Evolutionary conservation across 2,888 invertebrate species (phyloP).

Genomic region (Drosophila ochracea): DNA sequence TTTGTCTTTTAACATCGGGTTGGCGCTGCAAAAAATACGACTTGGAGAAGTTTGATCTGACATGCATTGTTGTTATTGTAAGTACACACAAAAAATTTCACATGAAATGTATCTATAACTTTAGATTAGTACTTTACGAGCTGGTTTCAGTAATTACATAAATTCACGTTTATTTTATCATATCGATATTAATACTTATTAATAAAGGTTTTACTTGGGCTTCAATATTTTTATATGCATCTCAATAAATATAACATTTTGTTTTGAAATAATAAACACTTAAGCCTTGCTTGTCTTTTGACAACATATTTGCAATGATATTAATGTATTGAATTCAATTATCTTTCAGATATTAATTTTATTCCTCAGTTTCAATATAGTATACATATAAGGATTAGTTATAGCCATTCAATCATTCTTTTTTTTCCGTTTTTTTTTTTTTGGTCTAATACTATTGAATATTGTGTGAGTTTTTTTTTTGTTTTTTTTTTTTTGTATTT

Average conservation of each 20-base stretch:
- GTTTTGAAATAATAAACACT: slow-evolving; percentile 15
- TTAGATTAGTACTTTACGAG: slow-evolving; percentile 18
- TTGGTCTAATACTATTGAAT: not conserved
- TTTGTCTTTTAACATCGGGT: not conserved
- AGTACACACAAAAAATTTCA: slow-evolving; percentile 37
- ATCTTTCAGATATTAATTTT: not conserved
- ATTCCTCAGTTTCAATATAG: slow-evolving; percentile 4
- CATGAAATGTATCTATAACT: slow-evolving; percentile 22
- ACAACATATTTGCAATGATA: not conserved
- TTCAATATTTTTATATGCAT: not conserved
- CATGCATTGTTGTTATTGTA: slow-evolving; percentile 12
- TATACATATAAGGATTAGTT: slow-evolving; percentile 4
- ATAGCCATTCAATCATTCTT: not conserved
- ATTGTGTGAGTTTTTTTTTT: not conserved
- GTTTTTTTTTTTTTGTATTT: not conserved
- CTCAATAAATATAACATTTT: slow-evolving; percentile 8
- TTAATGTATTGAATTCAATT: not conserved
- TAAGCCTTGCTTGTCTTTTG: slow-evolving; percentile 11
- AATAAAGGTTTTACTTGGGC: slow-evolving; percentile 12
- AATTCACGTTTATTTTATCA: slow-evolving; percentile 38
- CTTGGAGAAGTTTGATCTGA: not conserved
- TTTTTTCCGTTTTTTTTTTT: not conserved
- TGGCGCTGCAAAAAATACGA: not conserved
- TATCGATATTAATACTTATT: slow-evolving; percentile 34
- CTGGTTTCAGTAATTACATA: slow-evolving; percentile 39